A percentile compares a stretch with the other conserved stretches of the same genome.
These are phyloP conservation scores for Theonella swinhoei DNA, from an alignment of 37 sponge, comb jelly and placozoan species.

Conservation along the genomic window DNA sequence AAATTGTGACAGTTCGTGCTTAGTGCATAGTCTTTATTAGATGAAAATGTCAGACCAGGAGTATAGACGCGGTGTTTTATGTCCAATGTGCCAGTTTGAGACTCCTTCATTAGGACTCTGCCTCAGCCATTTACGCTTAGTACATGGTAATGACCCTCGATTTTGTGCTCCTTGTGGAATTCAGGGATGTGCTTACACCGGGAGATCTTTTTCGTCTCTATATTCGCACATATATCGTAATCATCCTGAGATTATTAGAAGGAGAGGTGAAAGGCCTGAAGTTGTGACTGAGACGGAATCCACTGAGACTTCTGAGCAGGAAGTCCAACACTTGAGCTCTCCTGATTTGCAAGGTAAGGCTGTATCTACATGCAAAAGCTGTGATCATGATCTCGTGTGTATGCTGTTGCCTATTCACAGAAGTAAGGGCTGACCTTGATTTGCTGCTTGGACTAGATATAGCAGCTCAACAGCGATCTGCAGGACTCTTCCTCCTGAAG, in stretches of 20 bases:
- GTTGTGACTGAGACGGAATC: too few species aligned
- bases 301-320: too few species aligned
- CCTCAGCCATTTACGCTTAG: constrained; percentile 7
- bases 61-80: too few species aligned
- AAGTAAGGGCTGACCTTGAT: background rate
- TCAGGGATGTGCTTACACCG: background rate
- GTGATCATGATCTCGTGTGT: too few species aligned
- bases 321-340: too few species aligned
- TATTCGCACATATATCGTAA: constrained; percentile 15
- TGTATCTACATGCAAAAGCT: too few species aligned
- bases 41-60: too few species aligned
- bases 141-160: constrained; percentile 18
- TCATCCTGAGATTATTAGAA: background rate
- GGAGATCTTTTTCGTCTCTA: constrained; percentile 7
- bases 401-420: too few species aligned
- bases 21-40: too few species aligned
- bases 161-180: constrained; percentile 15
- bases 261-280: too few species aligned
- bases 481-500: constrained; percentile 34
- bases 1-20: too few species aligned
- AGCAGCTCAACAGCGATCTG: background rate
- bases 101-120: background rate
- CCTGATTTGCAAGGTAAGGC: too few species aligned
- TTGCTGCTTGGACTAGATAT: background rate
- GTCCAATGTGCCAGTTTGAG: background rate